Evolutionary conservation across 2,888 invertebrate species (phyloP).

Genomic region (Agrochola lota): DNA sequence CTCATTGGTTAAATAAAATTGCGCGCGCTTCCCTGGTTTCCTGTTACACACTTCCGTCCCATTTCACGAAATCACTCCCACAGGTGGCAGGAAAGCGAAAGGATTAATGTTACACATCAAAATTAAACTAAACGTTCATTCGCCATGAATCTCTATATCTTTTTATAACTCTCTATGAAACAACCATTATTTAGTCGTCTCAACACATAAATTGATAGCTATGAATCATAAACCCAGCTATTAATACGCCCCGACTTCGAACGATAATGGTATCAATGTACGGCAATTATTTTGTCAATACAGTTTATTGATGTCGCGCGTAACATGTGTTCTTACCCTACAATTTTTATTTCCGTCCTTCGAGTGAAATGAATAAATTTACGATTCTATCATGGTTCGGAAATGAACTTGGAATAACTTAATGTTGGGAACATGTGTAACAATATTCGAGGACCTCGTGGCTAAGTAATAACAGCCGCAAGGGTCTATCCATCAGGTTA

Average conservation of each 20-base stretch:
- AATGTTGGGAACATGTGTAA: neutral
- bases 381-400: constrained; percentile 3
- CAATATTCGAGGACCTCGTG: neutral
- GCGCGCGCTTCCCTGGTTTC: no score
- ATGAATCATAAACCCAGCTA: constrained; percentile 30
- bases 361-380: constrained; percentile 24
- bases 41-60: no score
- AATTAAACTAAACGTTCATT: neutral
- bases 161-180: neutral
- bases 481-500: no score
- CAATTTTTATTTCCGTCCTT: constrained; percentile 2
- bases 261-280: constrained; percentile 24
- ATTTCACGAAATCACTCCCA: no score
- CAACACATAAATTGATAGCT: constrained; percentile 17
- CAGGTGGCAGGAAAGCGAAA: no score
- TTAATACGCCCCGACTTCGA: constrained; percentile 27
- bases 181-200: neutral
- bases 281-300: constrained; percentile 57
- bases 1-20: no score
- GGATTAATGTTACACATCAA: no score
- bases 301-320: constrained; percentile 30
- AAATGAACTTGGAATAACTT: neutral
- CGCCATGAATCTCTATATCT: neutral
- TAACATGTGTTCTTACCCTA: constrained; percentile 34
- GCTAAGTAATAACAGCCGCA: no score